phyloP scores from a whole-genome alignment of 2,888 invertebrate genomes.

The Trypoxylon attenuatum region DNA sequence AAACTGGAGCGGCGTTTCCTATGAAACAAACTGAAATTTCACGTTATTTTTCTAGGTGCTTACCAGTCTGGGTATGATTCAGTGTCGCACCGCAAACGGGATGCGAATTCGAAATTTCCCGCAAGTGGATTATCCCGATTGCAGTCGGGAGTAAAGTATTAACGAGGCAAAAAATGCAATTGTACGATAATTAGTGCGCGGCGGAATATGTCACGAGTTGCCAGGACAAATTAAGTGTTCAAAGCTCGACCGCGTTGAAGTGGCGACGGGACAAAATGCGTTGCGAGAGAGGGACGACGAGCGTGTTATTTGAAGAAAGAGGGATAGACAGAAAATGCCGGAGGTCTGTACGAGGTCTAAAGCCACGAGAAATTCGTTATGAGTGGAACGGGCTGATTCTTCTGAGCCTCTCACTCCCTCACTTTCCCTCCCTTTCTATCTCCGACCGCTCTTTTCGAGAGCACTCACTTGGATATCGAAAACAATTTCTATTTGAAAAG shows the following conservation, averaged over 20 bases:
- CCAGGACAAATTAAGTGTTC: conserved; percentile 27
- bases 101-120: too few species aligned
- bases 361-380: conserved; percentile 31
- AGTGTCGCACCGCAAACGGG: too few species aligned
- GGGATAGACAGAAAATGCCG: conserved; percentile 1
- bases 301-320: neutral
- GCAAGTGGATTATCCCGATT: too few species aligned
- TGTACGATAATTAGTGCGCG: conserved; percentile 32
- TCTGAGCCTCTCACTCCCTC: neutral
- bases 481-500: conserved; percentile 73
- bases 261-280: neutral
- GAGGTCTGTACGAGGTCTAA: conserved; percentile 11
- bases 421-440: neutral
- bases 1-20: too few species aligned
- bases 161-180: too few species aligned
- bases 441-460: conserved; percentile 38
- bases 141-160: too few species aligned
- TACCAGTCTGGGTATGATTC: too few species aligned
- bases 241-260: conserved; percentile 13
- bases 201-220: conserved; percentile 21
- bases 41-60: too few species aligned
- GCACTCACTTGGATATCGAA: conserved; percentile 66
- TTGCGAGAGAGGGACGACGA: neutral
- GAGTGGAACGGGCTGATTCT: conserved; percentile 5
- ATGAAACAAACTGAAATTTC: too few species aligned